Evolutionary conservation across 2,888 invertebrate genomes (phyloP).

Genomic region (Geophilus truncorum): DNA sequence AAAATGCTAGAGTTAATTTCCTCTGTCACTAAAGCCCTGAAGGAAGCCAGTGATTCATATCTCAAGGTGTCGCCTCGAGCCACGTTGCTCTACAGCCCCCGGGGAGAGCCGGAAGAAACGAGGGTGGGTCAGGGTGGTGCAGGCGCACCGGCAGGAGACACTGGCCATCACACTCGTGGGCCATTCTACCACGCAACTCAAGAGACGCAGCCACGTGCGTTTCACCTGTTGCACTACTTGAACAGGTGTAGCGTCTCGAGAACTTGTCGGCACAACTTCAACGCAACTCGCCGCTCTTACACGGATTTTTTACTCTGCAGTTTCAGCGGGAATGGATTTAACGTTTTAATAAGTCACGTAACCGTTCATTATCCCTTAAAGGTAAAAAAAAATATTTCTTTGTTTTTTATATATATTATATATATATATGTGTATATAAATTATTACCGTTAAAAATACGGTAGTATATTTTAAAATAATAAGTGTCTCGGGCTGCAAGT

Average conservation of each 20-base stretch:
- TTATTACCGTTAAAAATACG: too few species aligned
- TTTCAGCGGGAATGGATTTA: too few species aligned
- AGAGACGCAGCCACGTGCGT: neutral
- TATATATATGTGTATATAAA: too few species aligned
- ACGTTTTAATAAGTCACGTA: too few species aligned
- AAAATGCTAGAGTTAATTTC: neutral
- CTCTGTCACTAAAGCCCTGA: neutral
- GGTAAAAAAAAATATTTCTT: too few species aligned
- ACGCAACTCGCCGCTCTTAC: neutral
- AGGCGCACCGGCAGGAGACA: neutral
- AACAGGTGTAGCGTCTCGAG: neutral
- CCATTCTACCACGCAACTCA: constrained; percentile 12
- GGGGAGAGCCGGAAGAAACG: constrained; percentile 22
- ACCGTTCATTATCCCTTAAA: too few species aligned
- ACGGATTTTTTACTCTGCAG: neutral
- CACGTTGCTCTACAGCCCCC: constrained; percentile 14
- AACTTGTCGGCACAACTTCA: neutral
- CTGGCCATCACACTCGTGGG: constrained; percentile 15
- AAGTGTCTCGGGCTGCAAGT: too few species aligned
- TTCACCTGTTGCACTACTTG: neutral
- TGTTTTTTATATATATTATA: neutral
- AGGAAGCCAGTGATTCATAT: constrained; percentile 13
- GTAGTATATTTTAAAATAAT: too few species aligned
- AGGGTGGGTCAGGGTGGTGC: constrained; percentile 7
- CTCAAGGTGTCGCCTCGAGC: constrained; percentile 19